Conservation (phyloP, 2,888 invertebrate species). For the Cosmia trapezina region DNA sequence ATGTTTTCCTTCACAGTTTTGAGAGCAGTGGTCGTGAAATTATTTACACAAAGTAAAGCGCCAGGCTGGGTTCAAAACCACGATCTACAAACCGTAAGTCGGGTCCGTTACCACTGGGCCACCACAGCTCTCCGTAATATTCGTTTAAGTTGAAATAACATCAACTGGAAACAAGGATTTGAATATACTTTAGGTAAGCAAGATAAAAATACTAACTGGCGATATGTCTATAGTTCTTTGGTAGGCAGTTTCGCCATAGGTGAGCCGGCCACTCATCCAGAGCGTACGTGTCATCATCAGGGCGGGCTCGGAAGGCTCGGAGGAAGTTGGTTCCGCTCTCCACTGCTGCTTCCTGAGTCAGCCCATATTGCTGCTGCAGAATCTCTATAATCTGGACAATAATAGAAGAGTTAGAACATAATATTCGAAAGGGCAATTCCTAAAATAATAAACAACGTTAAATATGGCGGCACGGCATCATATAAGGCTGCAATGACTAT, state of each 20-base stretch:
- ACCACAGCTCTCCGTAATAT: background rate
- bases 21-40: no score
- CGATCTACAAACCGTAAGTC: no score
- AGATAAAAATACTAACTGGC: slow-evolving; percentile 88
- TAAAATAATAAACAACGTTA: background rate
- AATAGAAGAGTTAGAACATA: background rate
- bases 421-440: background rate
- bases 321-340: slow-evolving; percentile 93
- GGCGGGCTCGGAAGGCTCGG: slow-evolving; percentile 94
- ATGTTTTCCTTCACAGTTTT: no score
- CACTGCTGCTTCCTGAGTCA: slow-evolving; percentile 92
- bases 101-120: no score
- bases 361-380: slow-evolving; percentile 91
- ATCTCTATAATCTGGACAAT: slow-evolving; percentile 85
- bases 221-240: slow-evolving; percentile 93
- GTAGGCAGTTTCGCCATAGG: slow-evolving; percentile 94
- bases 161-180: background rate
- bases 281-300: slow-evolving; percentile 93
- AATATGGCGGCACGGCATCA: background rate
- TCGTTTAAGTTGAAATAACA: no score
- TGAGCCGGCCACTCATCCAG: slow-evolving; percentile 94
- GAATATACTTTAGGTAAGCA: background rate
- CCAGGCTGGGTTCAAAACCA: no score
- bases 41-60: no score
- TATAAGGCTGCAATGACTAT: background rate